Evolutionary conservation across 2,888 invertebrate species (phyloP).

Genomic region (Agrochola litura): DNA sequence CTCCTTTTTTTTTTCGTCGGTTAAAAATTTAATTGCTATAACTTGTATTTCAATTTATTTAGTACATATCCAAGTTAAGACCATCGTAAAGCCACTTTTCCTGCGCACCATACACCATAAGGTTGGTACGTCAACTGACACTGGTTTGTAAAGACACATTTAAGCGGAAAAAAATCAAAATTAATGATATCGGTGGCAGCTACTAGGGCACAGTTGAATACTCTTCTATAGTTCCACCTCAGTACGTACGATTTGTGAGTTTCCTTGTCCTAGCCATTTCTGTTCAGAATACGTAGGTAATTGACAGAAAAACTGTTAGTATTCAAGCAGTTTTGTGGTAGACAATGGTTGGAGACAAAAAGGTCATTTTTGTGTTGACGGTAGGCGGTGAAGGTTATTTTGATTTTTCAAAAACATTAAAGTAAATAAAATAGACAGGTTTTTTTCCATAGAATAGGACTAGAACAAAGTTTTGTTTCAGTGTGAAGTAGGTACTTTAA

Average conservation of each 20-base stretch:
- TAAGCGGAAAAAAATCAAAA: conserved; percentile 89
- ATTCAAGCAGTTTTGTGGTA: conserved; percentile 30
- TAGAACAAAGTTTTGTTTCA: not conserved
- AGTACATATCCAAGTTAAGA: not conserved
- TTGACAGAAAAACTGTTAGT: conserved; percentile 45
- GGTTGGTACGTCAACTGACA: conserved; percentile 85
- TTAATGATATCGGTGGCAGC: conserved; percentile 89
- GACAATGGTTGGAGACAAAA: conserved; percentile 36
- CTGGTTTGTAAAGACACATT: conserved; percentile 90
- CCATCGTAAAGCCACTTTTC: conserved; percentile 16
- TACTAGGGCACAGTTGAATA: conserved; percentile 85
- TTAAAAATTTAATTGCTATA: too few species aligned
- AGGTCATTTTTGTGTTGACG: not conserved
- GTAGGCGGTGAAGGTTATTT: not conserved
- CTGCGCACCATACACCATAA: conserved; percentile 76
- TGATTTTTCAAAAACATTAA: not conserved
- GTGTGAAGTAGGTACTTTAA: too few species aligned
- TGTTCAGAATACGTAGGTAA: conserved; percentile 52
- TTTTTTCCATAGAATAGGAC: not conserved
- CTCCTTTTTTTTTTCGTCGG: too few species aligned
- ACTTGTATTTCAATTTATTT: too few species aligned
- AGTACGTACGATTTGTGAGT: conserved; percentile 72
- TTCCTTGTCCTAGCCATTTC: conserved; percentile 65
- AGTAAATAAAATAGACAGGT: not conserved
- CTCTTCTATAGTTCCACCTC: conserved; percentile 76